A percentile compares a stretch with the other conserved stretches of the same genome.
phyloP scores from a whole-genome alignment of 2,113 vertebrate species.

The Plectropomus leopardus region DNA sequence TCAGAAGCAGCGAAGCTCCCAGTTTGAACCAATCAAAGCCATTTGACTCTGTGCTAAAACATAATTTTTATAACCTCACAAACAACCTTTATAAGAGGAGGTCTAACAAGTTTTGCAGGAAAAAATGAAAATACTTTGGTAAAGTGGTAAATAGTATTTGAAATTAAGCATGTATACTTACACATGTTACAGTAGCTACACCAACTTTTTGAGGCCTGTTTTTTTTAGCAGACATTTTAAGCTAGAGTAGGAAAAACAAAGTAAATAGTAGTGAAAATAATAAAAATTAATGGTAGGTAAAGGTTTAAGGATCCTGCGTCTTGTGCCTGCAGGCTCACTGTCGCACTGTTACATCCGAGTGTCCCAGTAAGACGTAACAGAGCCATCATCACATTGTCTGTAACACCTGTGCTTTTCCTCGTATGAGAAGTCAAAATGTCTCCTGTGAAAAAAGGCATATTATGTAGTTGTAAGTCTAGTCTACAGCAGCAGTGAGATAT shows the following conservation, averaged over 20 bases:
- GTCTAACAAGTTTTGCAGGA: too few relatives aligned
- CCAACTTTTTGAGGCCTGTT: too few relatives aligned
- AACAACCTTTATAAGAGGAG: too few relatives aligned
- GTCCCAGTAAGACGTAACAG: too few relatives aligned
- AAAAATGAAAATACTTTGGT: too few relatives aligned
- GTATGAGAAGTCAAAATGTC: not conserved
- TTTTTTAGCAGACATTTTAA: not conserved
- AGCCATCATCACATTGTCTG: not conserved
- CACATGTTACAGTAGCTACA: too few relatives aligned
- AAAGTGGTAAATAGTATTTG: too few relatives aligned
- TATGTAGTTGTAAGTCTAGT: not conserved
- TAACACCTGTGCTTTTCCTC: not conserved
- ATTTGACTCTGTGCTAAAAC: not conserved
- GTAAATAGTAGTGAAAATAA: not conserved
- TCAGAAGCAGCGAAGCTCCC: not conserved
- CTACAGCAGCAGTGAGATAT: not conserved
- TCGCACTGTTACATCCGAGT: too few relatives aligned
- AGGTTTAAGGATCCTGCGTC: not conserved
- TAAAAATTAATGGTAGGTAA: not conserved
- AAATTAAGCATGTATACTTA: too few relatives aligned
- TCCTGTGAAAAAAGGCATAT: not conserved
- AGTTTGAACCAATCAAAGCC: not conserved
- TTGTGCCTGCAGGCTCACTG: not conserved
- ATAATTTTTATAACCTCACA: too few relatives aligned
- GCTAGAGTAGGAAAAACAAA: not conserved